These are phyloP conservation scores for Pygoscelis antarcticus DNA, from an alignment of 2,113 vertebrate genomes.

Conservation along the genomic window DNA sequence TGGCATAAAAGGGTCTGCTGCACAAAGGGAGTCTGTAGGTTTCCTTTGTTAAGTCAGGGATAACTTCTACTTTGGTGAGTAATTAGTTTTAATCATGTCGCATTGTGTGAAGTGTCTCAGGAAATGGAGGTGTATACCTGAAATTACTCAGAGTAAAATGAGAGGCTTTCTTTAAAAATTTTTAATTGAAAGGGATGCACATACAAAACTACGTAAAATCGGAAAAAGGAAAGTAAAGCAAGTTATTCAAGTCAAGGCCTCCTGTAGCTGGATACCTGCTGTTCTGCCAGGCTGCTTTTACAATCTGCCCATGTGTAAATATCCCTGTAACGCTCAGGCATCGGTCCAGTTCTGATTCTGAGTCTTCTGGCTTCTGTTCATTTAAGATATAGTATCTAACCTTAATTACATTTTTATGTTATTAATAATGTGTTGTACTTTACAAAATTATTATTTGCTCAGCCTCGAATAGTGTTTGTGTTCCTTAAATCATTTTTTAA, in stretches of 20 bases:
- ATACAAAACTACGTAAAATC: neutral
- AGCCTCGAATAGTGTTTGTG: neutral
- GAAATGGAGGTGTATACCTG: neutral
- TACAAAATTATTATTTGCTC: neutral
- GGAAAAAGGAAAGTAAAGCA: neutral
- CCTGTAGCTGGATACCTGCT: neutral
- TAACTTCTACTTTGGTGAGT: neutral
- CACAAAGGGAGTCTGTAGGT: neutral
- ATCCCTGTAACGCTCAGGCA: neutral
- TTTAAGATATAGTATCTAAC: neutral
- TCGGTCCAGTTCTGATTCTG: neutral
- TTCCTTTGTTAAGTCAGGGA: neutral
- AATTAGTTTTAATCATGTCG: neutral
- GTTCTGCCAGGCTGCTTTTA: neutral
- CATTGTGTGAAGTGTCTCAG: neutral
- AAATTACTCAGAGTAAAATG: neutral
- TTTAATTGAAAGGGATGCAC: neutral
- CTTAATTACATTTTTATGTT: neutral
- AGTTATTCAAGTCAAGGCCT: neutral
- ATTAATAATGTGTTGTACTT: neutral
- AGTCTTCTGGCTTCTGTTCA: constrained; percentile 40
- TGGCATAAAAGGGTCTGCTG: neutral
- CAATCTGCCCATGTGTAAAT: neutral
- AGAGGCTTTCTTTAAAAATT: neutral
- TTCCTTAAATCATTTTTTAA: neutral